Percentiles rank a stretch among this genome's conserved stretches.
phyloP scores from a whole-genome alignment of 2,113 vertebrate species.

The Gopherus evgoodei region DNA sequence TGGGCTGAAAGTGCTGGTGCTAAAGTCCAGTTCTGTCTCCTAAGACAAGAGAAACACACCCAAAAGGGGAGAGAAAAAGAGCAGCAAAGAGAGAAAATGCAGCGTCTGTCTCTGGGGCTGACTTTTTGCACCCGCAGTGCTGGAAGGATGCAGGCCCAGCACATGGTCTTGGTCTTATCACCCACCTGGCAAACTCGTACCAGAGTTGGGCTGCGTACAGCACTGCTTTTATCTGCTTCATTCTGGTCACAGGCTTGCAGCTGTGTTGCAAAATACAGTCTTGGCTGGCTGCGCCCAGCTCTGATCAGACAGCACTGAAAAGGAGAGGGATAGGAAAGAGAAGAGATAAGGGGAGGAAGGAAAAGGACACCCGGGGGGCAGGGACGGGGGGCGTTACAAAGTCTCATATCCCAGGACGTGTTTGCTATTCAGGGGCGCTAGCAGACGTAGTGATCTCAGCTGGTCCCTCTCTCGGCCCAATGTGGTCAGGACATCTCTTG shows the following conservation, averaged over 20 bases:
- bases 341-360: background rate
- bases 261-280: background rate
- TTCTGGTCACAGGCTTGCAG: background rate
- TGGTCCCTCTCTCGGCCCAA: too few species aligned
- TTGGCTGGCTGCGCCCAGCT: background rate
- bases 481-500: background rate
- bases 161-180: background rate
- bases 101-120: background rate
- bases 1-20: background rate
- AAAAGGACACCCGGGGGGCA: background rate
- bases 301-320: background rate
- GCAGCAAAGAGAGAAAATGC: background rate
- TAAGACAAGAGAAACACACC: background rate
- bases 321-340: background rate
- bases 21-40: background rate
- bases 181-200: too few species aligned
- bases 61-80: background rate
- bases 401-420: background rate
- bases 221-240: background rate
- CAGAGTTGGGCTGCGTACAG: background rate
- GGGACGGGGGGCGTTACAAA: background rate
- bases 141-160: background rate
- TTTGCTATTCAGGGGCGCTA: background rate
- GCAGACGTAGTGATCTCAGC: too few species aligned
- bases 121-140: too few species aligned